Evolutionary conservation across 2,888 invertebrate species (phyloP), one percentile per base, ranked within the genome.

Genomic region (Shargacucullia verbasci): DNA sequence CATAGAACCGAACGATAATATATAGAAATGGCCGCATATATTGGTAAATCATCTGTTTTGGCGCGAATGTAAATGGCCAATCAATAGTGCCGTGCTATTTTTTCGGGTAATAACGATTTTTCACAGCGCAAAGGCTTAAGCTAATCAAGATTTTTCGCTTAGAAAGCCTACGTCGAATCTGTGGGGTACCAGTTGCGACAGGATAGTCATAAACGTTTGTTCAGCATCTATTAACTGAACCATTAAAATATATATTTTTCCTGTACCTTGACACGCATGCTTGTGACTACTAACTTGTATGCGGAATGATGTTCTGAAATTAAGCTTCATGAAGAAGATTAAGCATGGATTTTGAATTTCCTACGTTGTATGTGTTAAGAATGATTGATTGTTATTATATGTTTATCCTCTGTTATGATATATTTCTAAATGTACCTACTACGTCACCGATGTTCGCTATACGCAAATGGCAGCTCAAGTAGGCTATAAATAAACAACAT

Each of bases 1-100:
- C 92, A 79, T 94, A 92, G 89, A 88, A 83, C 83, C 77, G 79
- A 88, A 85, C 83, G 80, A 86, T 90, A 90, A 81, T 85, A 83
- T 80, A 66, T 89, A 88, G 85, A 85, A 84, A 84, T 80, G 83
- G 84, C 88, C 86, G 79, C 82, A 80, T 81, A 78, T 67, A 87
- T 88, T 89, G 94, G 94, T 94, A 94, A 94, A 81, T 74, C 73
- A 81, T 58, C 79, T 81, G 73, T 82, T 77, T 84, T 86, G 79
- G 81, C 83, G 85, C 82, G 83, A 85, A 86, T 87, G 86, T 80
- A 83, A 77, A 79, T 76, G 83, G 85, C 86, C 85, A 82, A 67
- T 64, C 65, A 64, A 67, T 75, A 71, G 79, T 81, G 78, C 74
- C 74, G 76, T 82, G 80, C 76, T 80, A 72, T 79, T 78, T 78